Evolutionary conservation across 2,113 vertebrate genomes (phyloP).

Genomic region (Heterocephalus glaber): DNA sequence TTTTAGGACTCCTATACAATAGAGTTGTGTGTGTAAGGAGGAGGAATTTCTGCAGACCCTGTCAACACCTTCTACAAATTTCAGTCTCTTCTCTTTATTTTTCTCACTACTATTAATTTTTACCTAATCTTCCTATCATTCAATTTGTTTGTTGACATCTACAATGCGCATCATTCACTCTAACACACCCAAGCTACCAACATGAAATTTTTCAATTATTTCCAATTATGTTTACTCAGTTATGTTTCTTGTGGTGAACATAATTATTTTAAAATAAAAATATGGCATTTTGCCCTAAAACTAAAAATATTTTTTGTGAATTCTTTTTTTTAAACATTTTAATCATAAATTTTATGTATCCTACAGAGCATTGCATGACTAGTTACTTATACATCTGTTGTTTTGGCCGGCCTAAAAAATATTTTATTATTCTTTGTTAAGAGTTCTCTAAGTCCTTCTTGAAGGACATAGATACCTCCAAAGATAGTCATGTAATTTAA

Average conservation of each 20-base stretch:
- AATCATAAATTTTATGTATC: not conserved
- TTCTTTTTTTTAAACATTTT: not conserved
- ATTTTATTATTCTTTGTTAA: not conserved
- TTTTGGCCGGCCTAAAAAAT: not conserved
- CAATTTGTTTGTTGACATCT: not conserved
- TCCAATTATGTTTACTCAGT: no score
- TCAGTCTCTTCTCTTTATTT: not conserved
- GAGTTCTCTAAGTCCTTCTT: not conserved
- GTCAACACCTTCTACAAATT: not conserved
- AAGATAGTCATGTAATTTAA: not conserved
- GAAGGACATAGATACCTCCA: not conserved
- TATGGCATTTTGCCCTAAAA: no score
- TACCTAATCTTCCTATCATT: not conserved
- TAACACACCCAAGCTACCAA: fast-evolving
- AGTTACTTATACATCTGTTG: not conserved
- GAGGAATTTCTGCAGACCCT: not conserved
- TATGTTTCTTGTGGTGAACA: not conserved
- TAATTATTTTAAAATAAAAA: not conserved
- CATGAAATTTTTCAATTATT: no score
- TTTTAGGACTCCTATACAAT: not conserved
- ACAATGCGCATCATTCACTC: not conserved
- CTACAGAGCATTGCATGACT: not conserved
- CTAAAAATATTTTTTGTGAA: no score
- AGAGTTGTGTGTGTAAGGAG: not conserved
- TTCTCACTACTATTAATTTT: not conserved